Evolutionary conservation across 2,797 vertebrate genomes (phyloP).

Genomic region (Coregonus ussuriensis): DNA sequence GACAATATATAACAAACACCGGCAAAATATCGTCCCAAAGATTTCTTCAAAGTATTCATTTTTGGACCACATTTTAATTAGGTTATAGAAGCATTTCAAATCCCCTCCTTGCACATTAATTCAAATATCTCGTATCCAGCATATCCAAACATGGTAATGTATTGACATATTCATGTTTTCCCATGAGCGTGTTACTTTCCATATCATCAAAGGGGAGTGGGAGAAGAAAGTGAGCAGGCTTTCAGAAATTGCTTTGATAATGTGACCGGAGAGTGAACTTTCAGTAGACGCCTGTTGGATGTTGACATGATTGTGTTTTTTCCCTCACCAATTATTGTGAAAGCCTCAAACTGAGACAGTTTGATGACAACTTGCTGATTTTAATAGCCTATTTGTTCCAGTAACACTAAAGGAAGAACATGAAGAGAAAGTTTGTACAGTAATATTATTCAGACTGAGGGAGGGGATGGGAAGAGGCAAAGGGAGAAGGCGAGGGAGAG

Average conservation of each 20-base stretch:
- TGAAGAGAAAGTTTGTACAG: not conserved
- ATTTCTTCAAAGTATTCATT: not conserved
- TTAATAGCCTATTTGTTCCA: slow-evolving; percentile 24
- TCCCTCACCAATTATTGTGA: slow-evolving; percentile 30
- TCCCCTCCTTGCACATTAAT: slow-evolving; percentile 15
- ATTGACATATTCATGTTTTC: slow-evolving; percentile 24
- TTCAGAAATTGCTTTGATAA: slow-evolving; percentile 44
- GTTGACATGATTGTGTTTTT: slow-evolving; percentile 29
- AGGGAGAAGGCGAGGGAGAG: too few relatives aligned
- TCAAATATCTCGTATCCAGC: slow-evolving; percentile 8
- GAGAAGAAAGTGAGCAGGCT: not conserved
- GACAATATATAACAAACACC: not conserved
- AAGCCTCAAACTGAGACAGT: slow-evolving; percentile 15
- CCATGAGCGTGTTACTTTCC: slow-evolving; percentile 32
- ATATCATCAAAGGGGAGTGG: slow-evolving; percentile 53
- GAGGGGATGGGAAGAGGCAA: not conserved
- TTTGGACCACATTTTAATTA: slow-evolving; percentile 12
- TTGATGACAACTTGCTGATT: slow-evolving; percentile 23
- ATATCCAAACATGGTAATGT: slow-evolving; percentile 28
- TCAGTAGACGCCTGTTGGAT: slow-evolving; percentile 33
- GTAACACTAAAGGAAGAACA: not conserved
- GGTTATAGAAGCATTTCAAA: not conserved
- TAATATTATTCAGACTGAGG: not conserved
- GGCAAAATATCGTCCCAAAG: not conserved
- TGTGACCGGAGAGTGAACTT: slow-evolving; percentile 62